phyloP scores from a whole-genome alignment of 2,113 vertebrate species.

The Halcyon malimbica region DNA sequence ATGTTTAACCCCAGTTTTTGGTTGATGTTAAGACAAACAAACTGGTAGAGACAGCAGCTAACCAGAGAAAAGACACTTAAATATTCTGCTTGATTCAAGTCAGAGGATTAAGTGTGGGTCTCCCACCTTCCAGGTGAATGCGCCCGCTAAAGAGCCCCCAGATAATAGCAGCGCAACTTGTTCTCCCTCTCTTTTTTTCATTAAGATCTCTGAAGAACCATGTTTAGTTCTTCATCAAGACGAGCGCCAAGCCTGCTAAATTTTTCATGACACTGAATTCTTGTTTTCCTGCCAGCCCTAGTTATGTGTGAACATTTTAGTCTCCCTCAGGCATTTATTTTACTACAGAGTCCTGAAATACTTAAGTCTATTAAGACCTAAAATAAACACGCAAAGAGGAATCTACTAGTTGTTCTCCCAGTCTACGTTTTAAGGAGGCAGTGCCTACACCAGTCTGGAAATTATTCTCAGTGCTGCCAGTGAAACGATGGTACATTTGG shows the following conservation, averaged over 20 bases:
- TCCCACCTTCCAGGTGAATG: not conserved
- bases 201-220: constrained; percentile 30
- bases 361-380: constrained; percentile 63
- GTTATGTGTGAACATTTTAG: constrained; percentile 64
- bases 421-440: not conserved
- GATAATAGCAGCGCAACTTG: not conserved
- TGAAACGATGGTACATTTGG: not conserved
- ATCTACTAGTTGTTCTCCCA: constrained; percentile 30
- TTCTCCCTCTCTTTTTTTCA: not conserved
- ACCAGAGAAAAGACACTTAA: not conserved
- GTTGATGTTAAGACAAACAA: not conserved
- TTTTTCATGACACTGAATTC: constrained; percentile 63
- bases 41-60: not conserved
- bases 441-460: not conserved
- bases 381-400: constrained; percentile 43
- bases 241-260: constrained; percentile 39
- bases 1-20: not conserved
- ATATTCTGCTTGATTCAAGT: not conserved
- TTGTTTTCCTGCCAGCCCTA: constrained; percentile 59
- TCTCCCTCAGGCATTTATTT: constrained; percentile 64
- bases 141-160: not conserved
- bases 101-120: not conserved
- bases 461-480: not conserved
- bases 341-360: constrained; percentile 65
- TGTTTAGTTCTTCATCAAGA: constrained; percentile 53